Percentiles rank a stretch among this genome's conserved stretches.
These are phyloP conservation scores for Brachionus rubens DNA, from an alignment of 1,140 invertebrate genomes.

Conservation along the genomic window DNA sequence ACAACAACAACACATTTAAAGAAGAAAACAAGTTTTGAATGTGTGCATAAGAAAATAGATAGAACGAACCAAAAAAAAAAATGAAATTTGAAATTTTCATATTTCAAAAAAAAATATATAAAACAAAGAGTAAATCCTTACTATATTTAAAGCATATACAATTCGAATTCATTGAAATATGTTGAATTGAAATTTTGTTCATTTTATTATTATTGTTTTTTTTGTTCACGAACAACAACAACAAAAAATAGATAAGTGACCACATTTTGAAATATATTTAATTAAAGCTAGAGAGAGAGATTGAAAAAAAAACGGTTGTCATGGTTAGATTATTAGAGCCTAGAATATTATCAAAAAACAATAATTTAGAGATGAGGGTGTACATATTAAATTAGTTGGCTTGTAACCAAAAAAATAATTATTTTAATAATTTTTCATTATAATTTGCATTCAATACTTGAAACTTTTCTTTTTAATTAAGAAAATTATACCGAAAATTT, in stretches of 20 bases:
- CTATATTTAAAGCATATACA: no score
- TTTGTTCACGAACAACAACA: no score
- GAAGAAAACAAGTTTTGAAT: no score
- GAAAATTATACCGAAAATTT: background rate
- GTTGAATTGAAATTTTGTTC: conserved; percentile 21
- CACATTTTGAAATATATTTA: conserved; percentile 3
- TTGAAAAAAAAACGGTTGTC: conserved; percentile 10
- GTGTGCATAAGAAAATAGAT: no score
- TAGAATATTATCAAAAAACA: background rate
- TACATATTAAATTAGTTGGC: background rate
- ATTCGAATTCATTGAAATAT: conserved; percentile 26
- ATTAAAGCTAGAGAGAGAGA: background rate
- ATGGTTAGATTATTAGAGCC: conserved; percentile 25
- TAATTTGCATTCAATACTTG: background rate
- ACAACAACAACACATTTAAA: no score
- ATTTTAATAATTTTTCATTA: background rate
- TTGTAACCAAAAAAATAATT: conserved; percentile 17
- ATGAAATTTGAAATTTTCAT: no score
- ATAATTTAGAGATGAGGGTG: background rate
- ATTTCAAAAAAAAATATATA: no score
- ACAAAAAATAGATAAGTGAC: conserved; percentile 33
- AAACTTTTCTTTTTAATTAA: background rate
- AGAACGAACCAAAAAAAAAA: no score
- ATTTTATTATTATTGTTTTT: no score
- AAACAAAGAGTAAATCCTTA: no score